These are phyloP conservation scores for Hemithea aestivaria DNA, from an alignment of 2,888 invertebrate species.

Conservation along the genomic window DNA sequence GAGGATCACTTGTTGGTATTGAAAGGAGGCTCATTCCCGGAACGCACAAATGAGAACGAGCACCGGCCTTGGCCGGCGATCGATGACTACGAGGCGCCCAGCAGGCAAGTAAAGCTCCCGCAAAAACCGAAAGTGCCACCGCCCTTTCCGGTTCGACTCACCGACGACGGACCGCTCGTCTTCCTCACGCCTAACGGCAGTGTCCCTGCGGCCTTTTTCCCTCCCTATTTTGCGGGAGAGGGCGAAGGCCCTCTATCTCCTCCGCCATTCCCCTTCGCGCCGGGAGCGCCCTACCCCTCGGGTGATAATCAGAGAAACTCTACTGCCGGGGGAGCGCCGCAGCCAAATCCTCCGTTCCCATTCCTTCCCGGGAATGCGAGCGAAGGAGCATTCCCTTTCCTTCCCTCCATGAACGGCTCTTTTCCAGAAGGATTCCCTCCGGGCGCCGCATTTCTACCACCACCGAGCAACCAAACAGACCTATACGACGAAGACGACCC, in stretches of 20 bases:
- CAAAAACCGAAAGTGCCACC: slow-evolving; percentile 91
- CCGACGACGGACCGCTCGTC: slow-evolving; percentile 91
- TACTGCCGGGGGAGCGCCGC: slow-evolving; percentile 83
- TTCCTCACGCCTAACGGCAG: slow-evolving; percentile 90
- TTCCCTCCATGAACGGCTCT: slow-evolving; percentile 77
- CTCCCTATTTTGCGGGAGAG: slow-evolving; percentile 82
- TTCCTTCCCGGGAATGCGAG: slow-evolving; percentile 80
- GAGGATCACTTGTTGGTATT: slow-evolving; percentile 92
- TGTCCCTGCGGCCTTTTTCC: slow-evolving; percentile 84
- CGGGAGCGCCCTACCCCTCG: slow-evolving; percentile 74
- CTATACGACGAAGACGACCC: slow-evolving; percentile 94
- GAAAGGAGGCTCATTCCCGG: slow-evolving; percentile 87
- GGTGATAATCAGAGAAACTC: slow-evolving; percentile 82
- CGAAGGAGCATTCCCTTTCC: slow-evolving; percentile 77
- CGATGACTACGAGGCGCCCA: slow-evolving; percentile 90
- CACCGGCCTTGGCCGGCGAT: slow-evolving; percentile 86
- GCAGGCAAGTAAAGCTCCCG: slow-evolving; percentile 91
- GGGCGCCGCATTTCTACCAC: slow-evolving; percentile 80
- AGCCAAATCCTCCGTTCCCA: slow-evolving; percentile 82
- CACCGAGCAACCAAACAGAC: slow-evolving; percentile 86
- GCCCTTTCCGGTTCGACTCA: slow-evolving; percentile 95
- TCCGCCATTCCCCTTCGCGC: slow-evolving; percentile 80
- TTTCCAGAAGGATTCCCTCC: slow-evolving; percentile 78
- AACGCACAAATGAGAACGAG: slow-evolving; percentile 65
- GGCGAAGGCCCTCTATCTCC: slow-evolving; percentile 74